Evolutionary conservation across 2,888 invertebrate species (phyloP).

Genomic region (Dasypogon diadema): DNA sequence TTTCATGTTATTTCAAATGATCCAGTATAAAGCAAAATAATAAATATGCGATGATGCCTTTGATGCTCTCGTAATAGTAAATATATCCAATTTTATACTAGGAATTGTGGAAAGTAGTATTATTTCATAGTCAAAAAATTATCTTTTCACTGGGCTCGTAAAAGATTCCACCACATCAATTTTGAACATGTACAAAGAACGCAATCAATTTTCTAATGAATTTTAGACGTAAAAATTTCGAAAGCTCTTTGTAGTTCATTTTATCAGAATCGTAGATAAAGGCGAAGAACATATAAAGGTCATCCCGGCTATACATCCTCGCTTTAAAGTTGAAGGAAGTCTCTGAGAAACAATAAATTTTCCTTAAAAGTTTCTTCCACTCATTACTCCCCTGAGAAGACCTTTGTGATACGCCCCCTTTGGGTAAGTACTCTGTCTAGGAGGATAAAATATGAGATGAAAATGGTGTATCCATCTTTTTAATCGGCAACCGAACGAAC

Average conservation of each 20-base stretch:
- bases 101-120: too few species aligned
- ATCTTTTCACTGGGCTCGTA: too few species aligned
- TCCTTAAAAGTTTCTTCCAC: conserved; percentile 41
- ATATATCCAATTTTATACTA: too few species aligned
- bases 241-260: conserved; percentile 33
- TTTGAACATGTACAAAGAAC: too few species aligned
- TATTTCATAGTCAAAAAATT: too few species aligned
- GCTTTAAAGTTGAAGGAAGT: conserved; percentile 43
- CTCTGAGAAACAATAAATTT: conserved; percentile 48
- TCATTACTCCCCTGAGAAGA: conserved; percentile 46
- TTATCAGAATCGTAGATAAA: conserved; percentile 16
- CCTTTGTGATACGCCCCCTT: conserved; percentile 35
- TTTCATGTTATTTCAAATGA: too few species aligned
- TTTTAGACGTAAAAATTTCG: conserved; percentile 24
- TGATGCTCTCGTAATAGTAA: too few species aligned
- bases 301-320: conserved; percentile 12
- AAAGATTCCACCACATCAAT: too few species aligned
- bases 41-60: too few species aligned
- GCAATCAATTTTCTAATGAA: conserved; percentile 7
- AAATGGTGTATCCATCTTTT: conserved; percentile 49
- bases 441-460: conserved; percentile 38
- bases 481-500: conserved; percentile 49
- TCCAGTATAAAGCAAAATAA: too few species aligned
- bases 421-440: conserved; percentile 36
- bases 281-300: conserved; percentile 11